Base-by-base conservation (phyloP, 2,797 vertebrate species). In the Anas georgica region DNA sequence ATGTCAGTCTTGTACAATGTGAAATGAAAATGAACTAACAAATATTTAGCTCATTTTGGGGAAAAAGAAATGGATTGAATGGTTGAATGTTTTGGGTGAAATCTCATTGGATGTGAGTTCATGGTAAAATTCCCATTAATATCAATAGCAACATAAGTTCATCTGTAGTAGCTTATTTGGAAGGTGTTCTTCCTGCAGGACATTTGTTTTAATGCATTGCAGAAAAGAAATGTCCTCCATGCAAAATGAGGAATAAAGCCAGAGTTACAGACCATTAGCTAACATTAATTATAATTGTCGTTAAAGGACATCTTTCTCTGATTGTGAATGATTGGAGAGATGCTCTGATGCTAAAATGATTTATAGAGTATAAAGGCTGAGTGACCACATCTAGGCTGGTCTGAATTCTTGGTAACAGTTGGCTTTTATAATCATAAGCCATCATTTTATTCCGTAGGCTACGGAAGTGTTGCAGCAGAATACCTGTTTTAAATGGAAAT, bases 1-100 rank as follows among this genome's bases (percentile, higher is more conserved):
- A 55, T 84, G 37, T 93, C 86, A 93, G 76, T 76, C 82, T 90
- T 91, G 74, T 92, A 88, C 87, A 92, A 85, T 86, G 83, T 73
- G 76, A 94, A 90, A 95, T 86, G 78, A 82, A 89, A 91, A 68
- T 91, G 60, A 91, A 83, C 88, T 76, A 84, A 75, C 80, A 83
- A 91, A 60, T 35, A 75, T 84, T 68, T 54, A 84, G 69, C 63
- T 81, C 10, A 6, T 50, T 86, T 78, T 69, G 67, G 72, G 66
- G 43, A 72, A 89, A 77, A 90, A 69, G 29, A 39, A 88, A 68
- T 86, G 33, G 26, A 77, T 83, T 69, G 55, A 48, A 77, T 58
- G 12, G 6, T 13, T 9, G 18, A 63, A 50, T 67, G 45, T 64
- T 86, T 78, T 68, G 39, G 22, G 23, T 77, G 70, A 86, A 92